Evolutionary conservation across 2,113 vertebrate genomes (phyloP).

Genomic region (Atherinomorus stipes): DNA sequence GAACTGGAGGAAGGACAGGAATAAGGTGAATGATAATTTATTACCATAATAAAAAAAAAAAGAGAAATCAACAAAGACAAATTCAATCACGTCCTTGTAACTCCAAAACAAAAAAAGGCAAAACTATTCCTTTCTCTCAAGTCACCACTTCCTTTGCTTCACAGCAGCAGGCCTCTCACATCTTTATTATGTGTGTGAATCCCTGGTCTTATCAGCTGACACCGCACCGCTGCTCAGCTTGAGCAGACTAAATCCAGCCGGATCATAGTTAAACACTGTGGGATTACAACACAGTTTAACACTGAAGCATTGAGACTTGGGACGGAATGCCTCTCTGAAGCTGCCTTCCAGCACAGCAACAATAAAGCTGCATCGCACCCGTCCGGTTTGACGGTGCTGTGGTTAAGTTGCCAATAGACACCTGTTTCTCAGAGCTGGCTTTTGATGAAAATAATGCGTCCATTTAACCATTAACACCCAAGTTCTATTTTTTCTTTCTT

Average conservation of each 20-base stretch:
- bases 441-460: constrained; percentile 42
- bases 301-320: constrained; percentile 35
- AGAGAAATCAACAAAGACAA: background rate
- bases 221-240: constrained; percentile 61
- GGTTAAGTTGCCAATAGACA: constrained; percentile 47
- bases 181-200: constrained; percentile 58
- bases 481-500: background rate
- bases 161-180: background rate
- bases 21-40: background rate
- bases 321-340: constrained; percentile 31
- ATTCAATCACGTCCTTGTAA: background rate
- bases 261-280: constrained; percentile 63
- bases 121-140: background rate
- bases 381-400: constrained; percentile 30
- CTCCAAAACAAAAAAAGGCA: background rate
- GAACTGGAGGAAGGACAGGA: too few relatives aligned
- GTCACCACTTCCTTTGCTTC: background rate
- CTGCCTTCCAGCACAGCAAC: constrained; percentile 45
- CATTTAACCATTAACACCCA: constrained; percentile 20
- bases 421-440: constrained; percentile 45
- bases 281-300: constrained; percentile 70
- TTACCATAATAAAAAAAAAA: background rate
- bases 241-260: constrained; percentile 57
- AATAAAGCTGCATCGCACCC: constrained; percentile 30
- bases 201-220: constrained; percentile 61